A percentile compares a stretch with the other conserved stretches of the same genome.
Conservation (phyloP, 1,140 invertebrate species). For the Periplaneta americana region DNA sequence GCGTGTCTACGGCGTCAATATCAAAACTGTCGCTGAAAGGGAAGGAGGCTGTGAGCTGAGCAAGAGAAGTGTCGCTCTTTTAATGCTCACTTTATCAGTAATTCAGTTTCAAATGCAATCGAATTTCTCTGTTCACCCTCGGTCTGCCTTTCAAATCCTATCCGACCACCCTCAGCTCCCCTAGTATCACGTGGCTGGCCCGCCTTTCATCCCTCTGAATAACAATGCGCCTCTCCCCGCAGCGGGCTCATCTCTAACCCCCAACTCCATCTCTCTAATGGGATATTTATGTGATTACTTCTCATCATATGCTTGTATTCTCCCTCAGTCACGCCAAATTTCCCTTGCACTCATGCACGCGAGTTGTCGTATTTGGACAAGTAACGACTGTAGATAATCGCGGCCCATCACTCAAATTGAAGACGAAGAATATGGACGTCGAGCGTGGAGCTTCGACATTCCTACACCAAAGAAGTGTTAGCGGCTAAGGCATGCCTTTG, state of each 20-base stretch:
- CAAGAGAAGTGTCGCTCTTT: neutral
- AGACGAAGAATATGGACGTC: too few species aligned
- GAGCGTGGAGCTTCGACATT: too few species aligned
- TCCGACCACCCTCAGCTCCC: neutral
- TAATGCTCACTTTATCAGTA: neutral
- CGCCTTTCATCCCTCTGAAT: neutral
- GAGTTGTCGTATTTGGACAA: conserved; percentile 1
- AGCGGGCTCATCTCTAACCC: neutral
- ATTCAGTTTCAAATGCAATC: neutral
- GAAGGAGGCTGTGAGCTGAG: neutral
- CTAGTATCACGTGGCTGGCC: neutral
- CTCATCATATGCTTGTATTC: conserved; percentile 2
- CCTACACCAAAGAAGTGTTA: too few species aligned
- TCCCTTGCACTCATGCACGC: neutral
- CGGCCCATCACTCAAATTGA: neutral
- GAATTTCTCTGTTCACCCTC: neutral
- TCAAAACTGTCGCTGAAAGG: too few species aligned
- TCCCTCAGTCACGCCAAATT: conserved; percentile 5
- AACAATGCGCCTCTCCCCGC: neutral
- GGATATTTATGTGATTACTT: conserved; percentile 6
- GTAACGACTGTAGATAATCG: neutral
- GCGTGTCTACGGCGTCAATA: too few species aligned
- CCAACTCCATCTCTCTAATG: neutral
- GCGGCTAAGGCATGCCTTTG: too few species aligned
- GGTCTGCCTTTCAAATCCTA: neutral